These are phyloP conservation scores for Chamaea fasciata DNA, from an alignment of 2,113 vertebrate genomes.

Conservation along the genomic window DNA sequence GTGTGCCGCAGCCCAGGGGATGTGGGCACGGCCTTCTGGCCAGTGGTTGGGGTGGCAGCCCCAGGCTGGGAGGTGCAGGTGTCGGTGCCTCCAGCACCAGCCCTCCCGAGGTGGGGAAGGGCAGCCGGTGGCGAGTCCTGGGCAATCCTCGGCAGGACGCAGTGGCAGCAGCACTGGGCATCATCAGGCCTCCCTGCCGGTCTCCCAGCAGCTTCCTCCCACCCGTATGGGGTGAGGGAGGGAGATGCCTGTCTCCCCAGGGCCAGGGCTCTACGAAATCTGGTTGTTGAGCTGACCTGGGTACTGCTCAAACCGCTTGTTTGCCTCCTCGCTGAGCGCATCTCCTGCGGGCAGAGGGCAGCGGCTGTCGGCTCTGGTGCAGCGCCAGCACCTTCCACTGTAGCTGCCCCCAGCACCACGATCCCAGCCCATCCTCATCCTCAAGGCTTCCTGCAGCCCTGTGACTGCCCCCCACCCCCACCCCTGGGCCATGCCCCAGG, in stretches of 20 bases:
- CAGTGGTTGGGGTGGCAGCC: slow-evolving; percentile 12
- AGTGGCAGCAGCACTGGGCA: not conserved
- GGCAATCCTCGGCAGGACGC: not conserved
- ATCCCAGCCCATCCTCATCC: not conserved
- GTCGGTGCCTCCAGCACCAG: not conserved
- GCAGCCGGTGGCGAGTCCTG: not conserved
- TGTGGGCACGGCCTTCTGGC: not conserved
- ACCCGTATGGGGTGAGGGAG: not conserved
- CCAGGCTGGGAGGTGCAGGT: not conserved
- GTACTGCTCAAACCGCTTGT: slow-evolving; percentile 89
- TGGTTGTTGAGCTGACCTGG: slow-evolving; percentile 95
- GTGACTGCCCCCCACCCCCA: not conserved
- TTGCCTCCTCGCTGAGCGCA: slow-evolving; percentile 92
- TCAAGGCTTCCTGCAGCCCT: not conserved
- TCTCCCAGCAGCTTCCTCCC: not conserved
- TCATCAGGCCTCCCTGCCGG: not conserved
- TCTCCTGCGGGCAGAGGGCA: slow-evolving; percentile 74
- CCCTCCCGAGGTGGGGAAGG: rapidly evolving
- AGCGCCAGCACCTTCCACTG: rapidly evolving
- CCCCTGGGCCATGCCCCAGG: rapidly evolving
- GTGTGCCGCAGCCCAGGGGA: not conserved
- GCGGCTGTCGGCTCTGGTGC: rapidly evolving
- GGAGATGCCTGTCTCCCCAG: not conserved
- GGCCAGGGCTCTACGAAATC: slow-evolving; percentile 73
- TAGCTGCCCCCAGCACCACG: not conserved